phyloP scores from a whole-genome alignment of 2,888 invertebrate species.

The Ochropacha duplaris region DNA sequence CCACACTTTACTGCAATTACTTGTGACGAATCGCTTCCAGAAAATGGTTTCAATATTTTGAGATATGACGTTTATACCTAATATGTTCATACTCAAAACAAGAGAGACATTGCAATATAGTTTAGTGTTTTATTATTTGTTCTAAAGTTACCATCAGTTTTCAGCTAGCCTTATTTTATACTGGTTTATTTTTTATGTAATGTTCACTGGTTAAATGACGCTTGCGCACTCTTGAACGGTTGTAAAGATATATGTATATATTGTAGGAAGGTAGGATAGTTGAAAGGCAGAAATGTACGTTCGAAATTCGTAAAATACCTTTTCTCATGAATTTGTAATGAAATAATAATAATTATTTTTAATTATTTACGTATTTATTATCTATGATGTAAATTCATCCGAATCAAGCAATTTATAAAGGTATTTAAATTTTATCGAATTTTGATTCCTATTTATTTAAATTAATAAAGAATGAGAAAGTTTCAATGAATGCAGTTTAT shows the following conservation, averaged over 20 bases:
- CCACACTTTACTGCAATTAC: constrained; percentile 11
- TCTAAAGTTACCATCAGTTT: constrained; percentile 81
- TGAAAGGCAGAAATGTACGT: not conserved
- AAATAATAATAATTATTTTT: not conserved
- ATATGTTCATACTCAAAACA: constrained; percentile 31
- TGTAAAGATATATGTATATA: constrained; percentile 46
- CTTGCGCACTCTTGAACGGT: constrained; percentile 54
- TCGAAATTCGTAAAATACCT: not conserved
- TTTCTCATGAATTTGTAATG: not conserved
- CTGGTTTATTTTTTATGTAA: constrained; percentile 60
- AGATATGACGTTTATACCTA: constrained; percentile 21
- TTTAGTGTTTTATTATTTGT: constrained; percentile 58
- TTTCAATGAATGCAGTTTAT: not conserved
- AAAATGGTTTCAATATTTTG: constrained; percentile 48
- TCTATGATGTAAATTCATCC: not conserved
- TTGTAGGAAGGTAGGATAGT: constrained; percentile 32
- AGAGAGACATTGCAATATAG: constrained; percentile 73
- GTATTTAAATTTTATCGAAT: not conserved
- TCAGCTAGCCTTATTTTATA: constrained; percentile 75
- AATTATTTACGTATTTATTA: not conserved
- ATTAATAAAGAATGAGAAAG: not conserved
- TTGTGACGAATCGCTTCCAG: constrained; percentile 41
- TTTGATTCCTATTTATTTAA: not conserved
- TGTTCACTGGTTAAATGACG: constrained; percentile 62
- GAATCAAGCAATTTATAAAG: not conserved